Percentiles rank a stretch among this genome's conserved stretches.
Conservation (phyloP, 2,888 invertebrate species). For the Pristionchus fissidentatus region DNA sequence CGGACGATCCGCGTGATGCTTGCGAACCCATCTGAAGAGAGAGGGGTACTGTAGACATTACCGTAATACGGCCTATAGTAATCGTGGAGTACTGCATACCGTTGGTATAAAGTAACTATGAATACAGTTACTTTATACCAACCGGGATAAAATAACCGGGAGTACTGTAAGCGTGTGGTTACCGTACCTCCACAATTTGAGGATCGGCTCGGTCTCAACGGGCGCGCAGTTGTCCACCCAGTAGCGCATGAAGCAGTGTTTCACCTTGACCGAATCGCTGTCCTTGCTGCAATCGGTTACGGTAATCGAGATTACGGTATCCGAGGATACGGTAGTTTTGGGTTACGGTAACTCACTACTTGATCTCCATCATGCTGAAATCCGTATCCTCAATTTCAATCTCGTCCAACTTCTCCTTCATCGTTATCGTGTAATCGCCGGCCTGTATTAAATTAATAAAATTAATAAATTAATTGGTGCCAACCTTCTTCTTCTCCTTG, state of each 20-base stretch:
- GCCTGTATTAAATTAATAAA: background rate
- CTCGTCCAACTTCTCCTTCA: slow-evolving; percentile 26
- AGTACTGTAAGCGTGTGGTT: background rate
- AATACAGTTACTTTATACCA: no score
- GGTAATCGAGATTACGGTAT: background rate
- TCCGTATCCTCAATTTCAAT: slow-evolving; percentile 30
- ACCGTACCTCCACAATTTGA: slow-evolving; percentile 48
- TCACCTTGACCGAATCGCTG: background rate
- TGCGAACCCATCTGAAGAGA: slow-evolving; percentile 25
- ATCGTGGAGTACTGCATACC: no score
- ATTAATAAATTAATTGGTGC: background rate
- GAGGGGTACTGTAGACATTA: background rate
- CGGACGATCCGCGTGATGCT: slow-evolving; percentile 25
- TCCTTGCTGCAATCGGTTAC: slow-evolving; percentile 21
- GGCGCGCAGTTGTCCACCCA: slow-evolving; percentile 56
- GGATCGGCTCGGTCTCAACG: slow-evolving; percentile 40
- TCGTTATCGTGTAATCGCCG: background rate
- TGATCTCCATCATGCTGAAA: slow-evolving; percentile 28
- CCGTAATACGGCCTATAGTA: background rate
- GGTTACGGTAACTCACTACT: background rate
- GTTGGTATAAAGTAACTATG: no score
- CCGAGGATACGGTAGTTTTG: background rate
- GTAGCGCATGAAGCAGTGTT: slow-evolving; percentile 45
- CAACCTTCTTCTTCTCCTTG: slow-evolving; percentile 3
- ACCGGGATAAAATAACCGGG: no score